Conservation (phyloP, 2,888 invertebrate genomes). For the Pseudanteris insignis region DNA sequence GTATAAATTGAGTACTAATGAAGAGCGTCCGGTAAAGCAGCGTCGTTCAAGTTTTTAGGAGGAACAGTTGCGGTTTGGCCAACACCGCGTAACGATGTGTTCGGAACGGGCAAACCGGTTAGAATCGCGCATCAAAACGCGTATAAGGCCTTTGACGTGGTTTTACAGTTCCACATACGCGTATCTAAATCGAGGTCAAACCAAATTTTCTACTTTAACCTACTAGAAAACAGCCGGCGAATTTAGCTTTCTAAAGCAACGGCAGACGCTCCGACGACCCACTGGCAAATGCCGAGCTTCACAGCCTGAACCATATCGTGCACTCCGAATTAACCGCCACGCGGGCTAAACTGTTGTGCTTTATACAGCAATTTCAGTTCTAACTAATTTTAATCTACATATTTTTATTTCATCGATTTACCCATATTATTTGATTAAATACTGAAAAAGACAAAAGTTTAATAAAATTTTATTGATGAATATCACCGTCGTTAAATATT, state of each 20-base stretch:
- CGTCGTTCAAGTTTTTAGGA: too few species aligned
- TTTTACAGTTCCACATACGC: constrained; percentile 47
- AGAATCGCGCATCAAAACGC: constrained; percentile 44
- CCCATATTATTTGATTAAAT: constrained; percentile 11
- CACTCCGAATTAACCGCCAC: constrained; percentile 54
- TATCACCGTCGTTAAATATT: too few species aligned
- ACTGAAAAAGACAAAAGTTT: too few species aligned
- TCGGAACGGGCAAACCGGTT: constrained; percentile 42
- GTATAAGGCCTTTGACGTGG: constrained; percentile 46
- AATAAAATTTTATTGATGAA: too few species aligned
- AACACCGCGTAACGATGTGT: constrained; percentile 37
- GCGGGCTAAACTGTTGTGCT: too few species aligned
- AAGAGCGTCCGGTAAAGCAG: too few species aligned
- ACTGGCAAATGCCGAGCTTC: constrained; percentile 36
- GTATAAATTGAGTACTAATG: too few species aligned
- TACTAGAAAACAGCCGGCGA: constrained; percentile 62
- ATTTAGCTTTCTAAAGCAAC: constrained; percentile 66
- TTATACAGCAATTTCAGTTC: too few species aligned
- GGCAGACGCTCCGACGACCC: constrained; percentile 43
- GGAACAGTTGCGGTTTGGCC: too few species aligned
- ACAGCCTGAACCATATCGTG: constrained; percentile 46
- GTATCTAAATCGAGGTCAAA: constrained; percentile 64
- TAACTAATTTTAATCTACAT: too few species aligned
- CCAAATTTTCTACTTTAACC: constrained; percentile 67
- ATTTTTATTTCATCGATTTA: constrained; percentile 25